A percentile compares a stretch with the other conserved stretches of the same genome.
Conservation (phyloP, 1,140 invertebrate species). For the Pogonognathellus flavescens region DNA sequence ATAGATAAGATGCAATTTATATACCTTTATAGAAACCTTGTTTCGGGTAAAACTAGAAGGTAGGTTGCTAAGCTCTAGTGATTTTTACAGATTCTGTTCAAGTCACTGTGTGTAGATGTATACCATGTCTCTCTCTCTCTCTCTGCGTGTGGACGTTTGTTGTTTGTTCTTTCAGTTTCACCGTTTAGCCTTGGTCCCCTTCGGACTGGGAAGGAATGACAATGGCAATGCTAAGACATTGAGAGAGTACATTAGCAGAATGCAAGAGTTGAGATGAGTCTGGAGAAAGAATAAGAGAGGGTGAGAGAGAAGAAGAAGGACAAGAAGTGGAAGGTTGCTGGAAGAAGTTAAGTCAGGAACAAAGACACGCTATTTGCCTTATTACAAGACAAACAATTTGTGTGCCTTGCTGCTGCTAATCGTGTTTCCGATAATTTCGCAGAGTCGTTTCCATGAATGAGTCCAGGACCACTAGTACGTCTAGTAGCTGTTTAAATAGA, state of each 20-base stretch:
- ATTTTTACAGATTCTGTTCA: too few species aligned
- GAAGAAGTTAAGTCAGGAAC: neutral
- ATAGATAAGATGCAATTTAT: too few species aligned
- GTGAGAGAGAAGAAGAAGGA: neutral
- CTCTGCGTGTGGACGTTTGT: neutral
- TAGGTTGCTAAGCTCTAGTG: too few species aligned
- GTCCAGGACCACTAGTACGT: too few species aligned
- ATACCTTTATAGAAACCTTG: too few species aligned
- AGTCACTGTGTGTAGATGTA: neutral
- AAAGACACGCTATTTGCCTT: slow-evolving; percentile 20
- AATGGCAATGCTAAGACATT: neutral
- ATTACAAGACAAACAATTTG: slow-evolving; percentile 32
- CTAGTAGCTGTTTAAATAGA: too few species aligned
- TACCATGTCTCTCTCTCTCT: too few species aligned
- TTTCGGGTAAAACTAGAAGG: too few species aligned
- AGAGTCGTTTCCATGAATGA: neutral
- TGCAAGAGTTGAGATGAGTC: neutral
- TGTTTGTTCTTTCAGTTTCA: too few species aligned
- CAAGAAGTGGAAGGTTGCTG: neutral
- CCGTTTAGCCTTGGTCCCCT: too few species aligned
- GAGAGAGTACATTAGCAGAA: too few species aligned
- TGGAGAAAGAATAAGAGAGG: neutral
- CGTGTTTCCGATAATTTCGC: slow-evolving; percentile 9
- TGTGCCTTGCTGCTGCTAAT: slow-evolving; percentile 6
- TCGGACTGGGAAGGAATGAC: neutral